Evolutionary conservation across 2,888 invertebrate genomes (phyloP).

Genomic region (Drosophila anomalata): DNA sequence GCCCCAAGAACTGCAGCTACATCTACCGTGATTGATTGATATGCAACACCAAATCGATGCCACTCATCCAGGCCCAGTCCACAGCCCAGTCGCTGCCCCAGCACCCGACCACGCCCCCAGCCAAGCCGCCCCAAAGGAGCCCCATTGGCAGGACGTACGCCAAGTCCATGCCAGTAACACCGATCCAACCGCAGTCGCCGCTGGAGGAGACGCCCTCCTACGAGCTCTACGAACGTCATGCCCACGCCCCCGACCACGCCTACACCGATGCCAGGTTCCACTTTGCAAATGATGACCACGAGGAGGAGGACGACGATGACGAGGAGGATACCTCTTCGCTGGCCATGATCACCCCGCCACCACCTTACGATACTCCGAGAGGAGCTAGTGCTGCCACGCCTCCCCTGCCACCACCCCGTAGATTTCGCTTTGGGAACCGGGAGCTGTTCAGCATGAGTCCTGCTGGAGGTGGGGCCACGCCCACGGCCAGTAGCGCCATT

Average conservation of each 20-base stretch:
- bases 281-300: conserved; percentile 33
- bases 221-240: conserved; percentile 64
- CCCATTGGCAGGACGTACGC: conserved; percentile 48
- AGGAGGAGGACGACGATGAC: conserved; percentile 53
- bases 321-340: conserved; percentile 75
- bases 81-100: conserved; percentile 47
- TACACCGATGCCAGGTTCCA: conserved; percentile 57
- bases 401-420: conserved; percentile 72
- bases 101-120: conserved; percentile 3
- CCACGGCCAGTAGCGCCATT: conserved; percentile 67
- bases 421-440: conserved; percentile 79
- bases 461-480: conserved; percentile 55
- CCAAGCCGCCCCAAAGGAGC: conserved; percentile 26
- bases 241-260: conserved; percentile 56
- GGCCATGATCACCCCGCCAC: conserved; percentile 82
- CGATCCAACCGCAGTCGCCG: conserved; percentile 75
- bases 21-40: conserved; percentile 85
- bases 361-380: conserved; percentile 77
- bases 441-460: conserved; percentile 80
- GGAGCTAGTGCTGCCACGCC: conserved; percentile 43
- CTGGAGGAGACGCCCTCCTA: conserved; percentile 67
- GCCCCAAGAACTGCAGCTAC: conserved; percentile 85
- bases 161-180: conserved; percentile 77
- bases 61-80: conserved; percentile 81
- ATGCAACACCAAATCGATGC: conserved; percentile 84